Evolutionary conservation across 1,140 invertebrate genomes (phyloP).

Genomic region (Rhynchophorus ferrugineus): DNA sequence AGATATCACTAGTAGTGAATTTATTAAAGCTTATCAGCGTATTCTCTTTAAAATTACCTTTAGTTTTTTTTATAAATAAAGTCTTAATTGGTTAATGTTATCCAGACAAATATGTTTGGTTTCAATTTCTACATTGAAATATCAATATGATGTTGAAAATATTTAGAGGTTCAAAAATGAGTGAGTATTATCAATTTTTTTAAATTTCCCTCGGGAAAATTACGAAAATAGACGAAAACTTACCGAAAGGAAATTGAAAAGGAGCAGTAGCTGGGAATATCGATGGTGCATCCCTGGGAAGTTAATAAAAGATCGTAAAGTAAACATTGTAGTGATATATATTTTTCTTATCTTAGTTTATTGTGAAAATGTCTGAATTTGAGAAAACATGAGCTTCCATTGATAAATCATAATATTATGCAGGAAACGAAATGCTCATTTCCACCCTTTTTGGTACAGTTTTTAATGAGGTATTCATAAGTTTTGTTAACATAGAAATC

Average conservation of each 20-base stretch:
- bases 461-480: conserved; percentile 9
- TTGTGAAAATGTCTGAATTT: conserved; percentile 3
- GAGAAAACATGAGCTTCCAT: background rate
- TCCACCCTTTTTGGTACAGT: conserved; percentile 2
- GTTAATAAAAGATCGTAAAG: conserved; percentile 9
- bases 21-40: too few species aligned
- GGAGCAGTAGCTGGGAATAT: conserved; percentile 2
- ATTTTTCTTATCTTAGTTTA: background rate
- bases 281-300: conserved; percentile 8
- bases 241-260: conserved; percentile 3
- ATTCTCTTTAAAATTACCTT: too few species aligned
- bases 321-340: conserved; percentile 4
- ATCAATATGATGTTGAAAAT: conserved; percentile 7
- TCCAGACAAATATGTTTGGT: too few species aligned
- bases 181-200: conserved; percentile 5
- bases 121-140: too few species aligned
- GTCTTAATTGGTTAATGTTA: too few species aligned
- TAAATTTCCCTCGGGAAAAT: conserved; percentile 11
- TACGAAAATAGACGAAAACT: conserved; percentile 9
- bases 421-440: background rate
- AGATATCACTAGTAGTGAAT: too few species aligned
- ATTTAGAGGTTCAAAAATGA: conserved; percentile 4
- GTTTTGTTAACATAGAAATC: too few species aligned
- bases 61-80: too few species aligned
- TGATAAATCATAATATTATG: conserved; percentile 1